Evolutionary conservation across 2,113 vertebrate species (phyloP).

Genomic region (Myiozetetes cayanensis): DNA sequence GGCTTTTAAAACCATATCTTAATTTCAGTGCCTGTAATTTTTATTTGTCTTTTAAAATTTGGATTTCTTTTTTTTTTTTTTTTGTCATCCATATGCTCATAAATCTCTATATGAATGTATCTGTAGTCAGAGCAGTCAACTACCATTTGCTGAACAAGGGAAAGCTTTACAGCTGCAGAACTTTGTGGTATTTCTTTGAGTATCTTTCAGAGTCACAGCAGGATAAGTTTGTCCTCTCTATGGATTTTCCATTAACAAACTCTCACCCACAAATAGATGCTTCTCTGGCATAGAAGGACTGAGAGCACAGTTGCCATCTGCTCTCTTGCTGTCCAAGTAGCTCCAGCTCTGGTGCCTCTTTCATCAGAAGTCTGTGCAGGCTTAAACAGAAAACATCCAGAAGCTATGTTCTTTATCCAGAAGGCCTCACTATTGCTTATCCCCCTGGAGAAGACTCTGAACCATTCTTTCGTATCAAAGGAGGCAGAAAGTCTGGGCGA

Average conservation of each 20-base stretch:
- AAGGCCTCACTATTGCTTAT: background rate
- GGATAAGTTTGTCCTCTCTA: background rate
- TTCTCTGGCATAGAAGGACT: background rate
- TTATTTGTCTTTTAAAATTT: background rate
- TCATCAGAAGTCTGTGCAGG: background rate
- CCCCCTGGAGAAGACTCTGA: background rate
- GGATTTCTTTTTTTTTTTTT: background rate
- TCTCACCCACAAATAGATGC: constrained; percentile 14
- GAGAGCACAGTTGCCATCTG: background rate
- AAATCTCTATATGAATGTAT: background rate
- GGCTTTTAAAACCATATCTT: background rate
- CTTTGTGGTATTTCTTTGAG: background rate
- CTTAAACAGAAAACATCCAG: background rate
- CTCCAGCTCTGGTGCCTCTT: constrained; percentile 1
- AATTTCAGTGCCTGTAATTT: background rate
- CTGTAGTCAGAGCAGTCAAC: background rate
- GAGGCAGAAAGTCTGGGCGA: background rate
- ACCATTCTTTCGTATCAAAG: background rate
- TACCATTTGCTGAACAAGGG: background rate
- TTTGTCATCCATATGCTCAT: background rate
- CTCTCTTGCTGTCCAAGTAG: background rate
- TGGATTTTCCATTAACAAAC: constrained; percentile 6
- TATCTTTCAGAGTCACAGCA: background rate
- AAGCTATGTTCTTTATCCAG: background rate
- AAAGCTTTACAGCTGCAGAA: background rate